These are phyloP conservation scores for Acrobasis suavella DNA, from an alignment of 2,888 invertebrate genomes.

Conservation along the genomic window DNA sequence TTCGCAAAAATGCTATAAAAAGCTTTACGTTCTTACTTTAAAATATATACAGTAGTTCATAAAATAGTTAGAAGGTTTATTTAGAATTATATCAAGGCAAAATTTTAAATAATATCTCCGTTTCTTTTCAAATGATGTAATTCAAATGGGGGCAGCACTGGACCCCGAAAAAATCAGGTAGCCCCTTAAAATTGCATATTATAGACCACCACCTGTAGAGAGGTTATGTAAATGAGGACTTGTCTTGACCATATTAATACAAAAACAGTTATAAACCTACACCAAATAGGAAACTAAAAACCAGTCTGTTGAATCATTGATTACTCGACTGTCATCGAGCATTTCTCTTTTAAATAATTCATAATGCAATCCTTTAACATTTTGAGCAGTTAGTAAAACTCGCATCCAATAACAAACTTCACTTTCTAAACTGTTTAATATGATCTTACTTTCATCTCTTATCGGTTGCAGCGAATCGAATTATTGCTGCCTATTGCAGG, in stretches of 20 bases:
- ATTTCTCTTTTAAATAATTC: constrained; percentile 61
- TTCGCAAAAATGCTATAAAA: too few relatives aligned
- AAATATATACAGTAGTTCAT: too few relatives aligned
- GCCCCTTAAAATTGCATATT: neutral
- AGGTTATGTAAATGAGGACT: neutral
- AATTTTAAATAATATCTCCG: too few relatives aligned
- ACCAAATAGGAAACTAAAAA: constrained; percentile 25
- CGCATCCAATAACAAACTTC: constrained; percentile 15
- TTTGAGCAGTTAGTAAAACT: constrained; percentile 4
- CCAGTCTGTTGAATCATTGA: constrained; percentile 22
- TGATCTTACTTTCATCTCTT: constrained; percentile 38
- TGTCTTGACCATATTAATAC: neutral
- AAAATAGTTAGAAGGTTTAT: too few relatives aligned
- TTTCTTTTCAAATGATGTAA: too few relatives aligned
- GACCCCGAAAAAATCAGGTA: too few relatives aligned
- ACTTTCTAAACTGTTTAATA: constrained; percentile 34
- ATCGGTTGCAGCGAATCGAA: constrained; percentile 6
- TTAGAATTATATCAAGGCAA: too few relatives aligned
- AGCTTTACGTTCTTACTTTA: too few relatives aligned
- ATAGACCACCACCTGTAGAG: neutral
- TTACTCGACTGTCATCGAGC: constrained; percentile 38
- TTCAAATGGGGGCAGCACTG: too few relatives aligned
- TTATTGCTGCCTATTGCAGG: neutral
- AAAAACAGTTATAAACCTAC: neutral
- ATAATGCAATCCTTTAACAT: constrained; percentile 41